Percentiles rank a stretch among this genome's conserved stretches.
Evolutionary conservation across 2,888 invertebrate genomes (phyloP).

Genomic region (Rutpela maculata): DNA sequence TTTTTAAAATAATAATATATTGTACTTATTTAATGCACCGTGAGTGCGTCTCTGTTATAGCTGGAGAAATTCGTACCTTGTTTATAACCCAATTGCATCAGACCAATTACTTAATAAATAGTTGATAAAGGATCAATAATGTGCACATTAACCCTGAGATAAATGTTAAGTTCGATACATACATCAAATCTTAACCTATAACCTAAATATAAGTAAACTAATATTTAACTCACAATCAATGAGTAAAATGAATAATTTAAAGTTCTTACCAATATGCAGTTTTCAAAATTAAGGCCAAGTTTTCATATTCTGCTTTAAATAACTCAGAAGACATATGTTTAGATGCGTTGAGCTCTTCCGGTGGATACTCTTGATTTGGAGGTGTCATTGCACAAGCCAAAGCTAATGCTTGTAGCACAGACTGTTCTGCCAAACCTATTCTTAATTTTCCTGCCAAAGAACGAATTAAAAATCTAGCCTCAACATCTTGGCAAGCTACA

Average conservation of each 20-base stretch:
- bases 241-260: background rate
- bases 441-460: slow-evolving; percentile 95
- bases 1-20: no score
- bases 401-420: slow-evolving; percentile 92
- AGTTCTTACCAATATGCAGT: slow-evolving; percentile 89
- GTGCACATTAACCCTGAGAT: no score
- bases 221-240: no score
- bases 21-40: no score
- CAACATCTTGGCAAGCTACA: slow-evolving; percentile 91
- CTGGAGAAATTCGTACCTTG: no score
- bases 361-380: slow-evolving; percentile 81
- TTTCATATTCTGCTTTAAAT: slow-evolving; percentile 86
- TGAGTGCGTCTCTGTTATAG: no score
- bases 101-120: no score
- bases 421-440: slow-evolving; percentile 98
- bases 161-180: no score
- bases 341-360: slow-evolving; percentile 79
- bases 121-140: no score
- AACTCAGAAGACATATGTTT: slow-evolving; percentile 79
- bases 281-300: slow-evolving; percentile 86
- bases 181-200: no score
- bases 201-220: no score
- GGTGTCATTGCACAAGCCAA: slow-evolving; percentile 89
- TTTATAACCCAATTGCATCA: no score
- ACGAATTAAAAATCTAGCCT: slow-evolving; percentile 92